Evolutionary conservation across 2,888 invertebrate species (phyloP).

Genomic region (Agrilus cyanescens): DNA sequence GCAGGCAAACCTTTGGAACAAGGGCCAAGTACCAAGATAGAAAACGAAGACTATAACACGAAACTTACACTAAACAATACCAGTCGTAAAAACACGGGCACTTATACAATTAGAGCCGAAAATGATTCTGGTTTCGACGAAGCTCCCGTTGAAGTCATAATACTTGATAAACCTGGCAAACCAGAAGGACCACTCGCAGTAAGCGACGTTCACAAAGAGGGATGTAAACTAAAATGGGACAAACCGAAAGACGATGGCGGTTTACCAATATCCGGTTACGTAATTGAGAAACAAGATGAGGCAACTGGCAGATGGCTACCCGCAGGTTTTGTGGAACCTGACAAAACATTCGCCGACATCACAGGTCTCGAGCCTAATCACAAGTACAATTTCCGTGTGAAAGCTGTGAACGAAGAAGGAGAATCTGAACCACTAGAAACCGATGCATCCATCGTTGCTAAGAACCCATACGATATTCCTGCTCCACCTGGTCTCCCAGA

Average conservation of each 20-base stretch:
- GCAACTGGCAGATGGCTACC: constrained; percentile 81
- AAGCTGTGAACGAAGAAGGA: constrained; percentile 93
- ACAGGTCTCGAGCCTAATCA: constrained; percentile 88
- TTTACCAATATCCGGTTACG: constrained; percentile 76
- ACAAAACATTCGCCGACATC: constrained; percentile 69
- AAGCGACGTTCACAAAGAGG: constrained; percentile 82
- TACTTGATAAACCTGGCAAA: constrained; percentile 71
- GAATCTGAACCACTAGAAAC: constrained; percentile 92
- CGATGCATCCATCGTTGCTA: constrained; percentile 79
- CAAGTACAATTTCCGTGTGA: constrained; percentile 95
- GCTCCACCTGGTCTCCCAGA: constrained; percentile 84
- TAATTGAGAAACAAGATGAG: constrained; percentile 91
- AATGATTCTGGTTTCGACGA: constrained; percentile 91
- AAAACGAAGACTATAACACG: constrained; percentile 86
- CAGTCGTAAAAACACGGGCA: constrained; percentile 74
- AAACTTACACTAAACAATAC: constrained; percentile 72
- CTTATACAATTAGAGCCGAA: constrained; percentile 82
- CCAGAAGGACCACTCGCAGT: constrained; percentile 90
- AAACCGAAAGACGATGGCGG: constrained; percentile 96
- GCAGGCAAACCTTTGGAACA: constrained; percentile 56
- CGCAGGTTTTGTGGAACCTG: constrained; percentile 71
- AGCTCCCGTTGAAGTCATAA: constrained; percentile 83
- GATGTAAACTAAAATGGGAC: constrained; percentile 87
- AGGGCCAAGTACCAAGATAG: constrained; percentile 59
- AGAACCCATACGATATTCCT: constrained; percentile 92